A percentile compares a stretch with the other conserved stretches of the same genome.
These are phyloP conservation scores for Kryptolebias marmoratus DNA, from an alignment of 2,113 vertebrate genomes.

Conservation along the genomic window DNA sequence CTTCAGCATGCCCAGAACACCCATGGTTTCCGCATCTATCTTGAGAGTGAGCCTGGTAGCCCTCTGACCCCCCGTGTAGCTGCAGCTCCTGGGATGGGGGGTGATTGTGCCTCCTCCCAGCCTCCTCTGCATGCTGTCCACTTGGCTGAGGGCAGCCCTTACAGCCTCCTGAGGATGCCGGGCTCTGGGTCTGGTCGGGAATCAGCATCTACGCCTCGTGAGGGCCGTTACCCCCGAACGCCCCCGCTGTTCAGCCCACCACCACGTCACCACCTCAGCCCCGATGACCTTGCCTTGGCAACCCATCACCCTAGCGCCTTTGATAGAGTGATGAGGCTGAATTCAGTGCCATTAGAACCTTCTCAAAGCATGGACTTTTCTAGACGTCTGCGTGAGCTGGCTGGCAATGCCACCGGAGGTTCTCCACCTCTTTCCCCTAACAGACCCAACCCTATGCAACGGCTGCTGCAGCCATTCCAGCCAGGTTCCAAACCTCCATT, in stretches of 20 bases:
- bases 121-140: slow-evolving; percentile 95
- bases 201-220: slow-evolving; percentile 87
- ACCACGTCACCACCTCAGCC: slow-evolving; percentile 95
- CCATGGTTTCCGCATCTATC: slow-evolving; percentile 98
- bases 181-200: slow-evolving; percentile 94
- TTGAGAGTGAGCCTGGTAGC: slow-evolving; percentile 97
- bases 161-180: slow-evolving; percentile 96
- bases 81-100: slow-evolving; percentile 94
- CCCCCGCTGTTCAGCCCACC: slow-evolving; percentile 97
- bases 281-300: slow-evolving; percentile 96
- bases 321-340: slow-evolving; percentile 98
- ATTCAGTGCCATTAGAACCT: slow-evolving; percentile 93
- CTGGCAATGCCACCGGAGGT: slow-evolving; percentile 90
- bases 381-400: slow-evolving; percentile 94
- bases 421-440: slow-evolving; percentile 97
- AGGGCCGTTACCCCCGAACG: slow-evolving; percentile 94
- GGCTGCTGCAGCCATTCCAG: slow-evolving; percentile 98
- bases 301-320: slow-evolving; percentile 98
- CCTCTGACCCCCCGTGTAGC: slow-evolving; percentile 95
- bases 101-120: slow-evolving; percentile 95
- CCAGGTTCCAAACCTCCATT: slow-evolving; percentile 94
- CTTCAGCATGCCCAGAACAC: slow-evolving; percentile 99
- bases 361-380: slow-evolving; percentile 98
- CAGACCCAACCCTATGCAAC: slow-evolving; percentile 97
- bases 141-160: slow-evolving; percentile 96